A percentile compares a stretch with the other conserved stretches of the same genome.
Conservation (phyloP, 2,113 vertebrate genomes). For the Pachyramphus minor region DNA sequence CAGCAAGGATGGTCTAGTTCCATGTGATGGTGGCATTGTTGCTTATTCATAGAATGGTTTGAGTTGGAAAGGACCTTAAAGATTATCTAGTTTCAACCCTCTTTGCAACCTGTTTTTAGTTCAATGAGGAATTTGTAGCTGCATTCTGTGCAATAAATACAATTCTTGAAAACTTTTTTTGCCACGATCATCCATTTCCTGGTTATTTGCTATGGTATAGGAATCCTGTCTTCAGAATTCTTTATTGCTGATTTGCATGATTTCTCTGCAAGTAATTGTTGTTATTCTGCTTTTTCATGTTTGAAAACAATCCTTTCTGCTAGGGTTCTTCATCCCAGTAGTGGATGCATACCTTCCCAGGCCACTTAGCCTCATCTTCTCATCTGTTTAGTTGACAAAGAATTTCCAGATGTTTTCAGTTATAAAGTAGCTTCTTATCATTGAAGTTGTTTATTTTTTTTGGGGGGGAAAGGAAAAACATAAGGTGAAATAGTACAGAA, state of each 20-base stretch:
- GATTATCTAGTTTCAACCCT: background rate
- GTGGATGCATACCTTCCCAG: slow-evolving; percentile 19
- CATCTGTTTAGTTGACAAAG: slow-evolving; percentile 18
- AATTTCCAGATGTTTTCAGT: slow-evolving; percentile 66
- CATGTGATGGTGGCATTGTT: background rate
- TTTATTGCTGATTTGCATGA: background rate
- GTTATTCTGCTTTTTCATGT: background rate
- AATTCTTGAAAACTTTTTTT: background rate
- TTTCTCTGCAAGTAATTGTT: background rate
- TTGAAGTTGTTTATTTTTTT: slow-evolving; percentile 33
- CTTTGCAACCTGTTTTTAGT: background rate
- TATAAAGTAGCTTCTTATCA: slow-evolving; percentile 45
- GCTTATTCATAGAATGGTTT: background rate
- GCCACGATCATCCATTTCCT: background rate
- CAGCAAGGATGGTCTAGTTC: background rate
- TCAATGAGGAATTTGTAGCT: background rate
- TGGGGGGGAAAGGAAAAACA: background rate
- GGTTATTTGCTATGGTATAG: background rate
- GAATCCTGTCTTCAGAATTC: background rate
- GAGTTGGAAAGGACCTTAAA: background rate
- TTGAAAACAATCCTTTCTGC: background rate
- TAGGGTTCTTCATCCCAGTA: background rate
- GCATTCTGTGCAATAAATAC: background rate
- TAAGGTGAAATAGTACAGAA: slow-evolving; percentile 51
- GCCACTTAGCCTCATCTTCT: slow-evolving; percentile 1